phyloP scores from a whole-genome alignment of 2,888 invertebrate genomes.

The Macrophya annulata region DNA sequence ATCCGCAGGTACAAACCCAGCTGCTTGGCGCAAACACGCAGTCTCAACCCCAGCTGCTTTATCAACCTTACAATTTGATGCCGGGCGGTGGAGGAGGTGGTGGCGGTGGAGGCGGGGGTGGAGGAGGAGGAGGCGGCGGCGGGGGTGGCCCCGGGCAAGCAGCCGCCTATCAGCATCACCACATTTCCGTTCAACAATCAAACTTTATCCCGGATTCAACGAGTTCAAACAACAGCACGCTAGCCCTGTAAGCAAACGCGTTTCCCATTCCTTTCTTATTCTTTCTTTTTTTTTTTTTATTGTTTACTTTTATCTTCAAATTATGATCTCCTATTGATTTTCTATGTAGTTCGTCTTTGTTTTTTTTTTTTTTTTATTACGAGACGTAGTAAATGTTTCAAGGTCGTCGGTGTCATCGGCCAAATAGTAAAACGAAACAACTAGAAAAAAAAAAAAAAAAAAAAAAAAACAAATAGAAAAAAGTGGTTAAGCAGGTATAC shows the following conservation, averaged over 20 bases:
- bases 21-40: slow-evolving; percentile 61
- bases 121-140: slow-evolving; percentile 8
- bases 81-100: slow-evolving; percentile 61
- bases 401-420: slow-evolving; percentile 3
- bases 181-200: slow-evolving; percentile 65
- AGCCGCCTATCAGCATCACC: slow-evolving; percentile 65
- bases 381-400: background rate
- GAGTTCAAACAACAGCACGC: slow-evolving; percentile 65
- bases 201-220: slow-evolving; percentile 67
- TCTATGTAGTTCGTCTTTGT: background rate
- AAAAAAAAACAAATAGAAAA: no score
- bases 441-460: background rate
- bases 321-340: background rate
- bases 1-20: slow-evolving; percentile 72
- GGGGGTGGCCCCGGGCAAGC: slow-evolving; percentile 61
- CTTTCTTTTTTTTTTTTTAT: background rate
- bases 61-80: slow-evolving; percentile 77
- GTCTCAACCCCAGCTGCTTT: slow-evolving; percentile 73
- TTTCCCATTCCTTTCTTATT: background rate
- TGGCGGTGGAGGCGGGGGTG: background rate
- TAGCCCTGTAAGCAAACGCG: slow-evolving; percentile 69
- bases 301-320: background rate
- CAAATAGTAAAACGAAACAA: background rate
- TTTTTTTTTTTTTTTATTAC: background rate
- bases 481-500: slow-evolving; percentile 2